phyloP scores from a whole-genome alignment of 2,888 invertebrate genomes.

The Spialia ferax region DNA sequence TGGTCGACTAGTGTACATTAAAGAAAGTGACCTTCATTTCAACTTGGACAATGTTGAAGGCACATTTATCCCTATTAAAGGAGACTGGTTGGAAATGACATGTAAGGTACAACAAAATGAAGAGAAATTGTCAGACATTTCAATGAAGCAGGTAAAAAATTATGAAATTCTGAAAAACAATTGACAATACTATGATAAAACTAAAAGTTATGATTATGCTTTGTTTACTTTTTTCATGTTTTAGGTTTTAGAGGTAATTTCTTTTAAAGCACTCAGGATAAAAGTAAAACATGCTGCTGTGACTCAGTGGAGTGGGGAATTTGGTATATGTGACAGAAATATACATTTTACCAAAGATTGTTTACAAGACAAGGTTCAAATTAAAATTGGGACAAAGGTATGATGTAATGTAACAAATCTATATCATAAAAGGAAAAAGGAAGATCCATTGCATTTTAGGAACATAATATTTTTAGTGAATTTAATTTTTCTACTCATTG shows the following conservation, averaged over 20 bases:
- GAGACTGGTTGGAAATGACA: constrained; percentile 90
- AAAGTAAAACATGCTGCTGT: constrained; percentile 84
- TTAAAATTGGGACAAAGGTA: constrained; percentile 87
- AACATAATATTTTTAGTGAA: no score
- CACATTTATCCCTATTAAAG: constrained; percentile 89
- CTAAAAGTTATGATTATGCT: no score
- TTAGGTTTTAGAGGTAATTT: constrained; percentile 88
- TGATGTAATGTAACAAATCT: no score
- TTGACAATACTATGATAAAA: no score
- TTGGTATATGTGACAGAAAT: constrained; percentile 86
- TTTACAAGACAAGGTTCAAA: constrained; percentile 82
- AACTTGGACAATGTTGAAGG: constrained; percentile 88
- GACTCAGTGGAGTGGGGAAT: constrained; percentile 68
- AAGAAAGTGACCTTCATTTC: constrained; percentile 85
- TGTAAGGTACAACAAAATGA: constrained; percentile 88
- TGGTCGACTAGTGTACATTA: constrained; percentile 76
- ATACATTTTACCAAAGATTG: constrained; percentile 87
- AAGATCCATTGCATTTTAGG: background rate
- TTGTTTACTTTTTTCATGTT: no score
- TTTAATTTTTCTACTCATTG: constrained; percentile 19
- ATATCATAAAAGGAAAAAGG: background rate
- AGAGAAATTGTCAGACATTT: constrained; percentile 75
- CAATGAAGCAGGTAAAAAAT: constrained; percentile 67
- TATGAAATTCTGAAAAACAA: no score
- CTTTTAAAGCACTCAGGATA: constrained; percentile 87